Percentiles rank a stretch among this genome's conserved stretches.
Evolutionary conservation across 2,888 invertebrate species (phyloP).

Genomic region (Thysanoteuthis rhombus): DNA sequence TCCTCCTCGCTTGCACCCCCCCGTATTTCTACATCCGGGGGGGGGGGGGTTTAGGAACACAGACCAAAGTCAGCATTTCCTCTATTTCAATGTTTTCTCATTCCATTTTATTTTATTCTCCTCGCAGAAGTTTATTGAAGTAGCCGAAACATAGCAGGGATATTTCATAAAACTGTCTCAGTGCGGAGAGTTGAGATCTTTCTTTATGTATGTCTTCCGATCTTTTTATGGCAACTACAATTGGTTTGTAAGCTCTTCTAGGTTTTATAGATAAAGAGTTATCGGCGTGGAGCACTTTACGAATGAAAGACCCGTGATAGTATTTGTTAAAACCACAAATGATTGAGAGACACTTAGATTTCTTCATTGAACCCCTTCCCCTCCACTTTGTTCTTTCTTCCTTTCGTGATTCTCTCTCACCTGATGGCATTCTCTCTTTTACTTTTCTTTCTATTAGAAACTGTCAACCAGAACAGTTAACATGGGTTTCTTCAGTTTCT

Average conservation of each 20-base stretch:
- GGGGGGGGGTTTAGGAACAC: too few species aligned
- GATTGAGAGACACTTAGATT: background rate
- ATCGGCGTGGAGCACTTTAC: background rate
- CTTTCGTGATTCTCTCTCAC: too few species aligned
- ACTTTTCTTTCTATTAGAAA: too few species aligned
- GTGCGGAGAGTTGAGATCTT: background rate
- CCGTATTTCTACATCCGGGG: too few species aligned
- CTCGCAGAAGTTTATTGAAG: background rate
- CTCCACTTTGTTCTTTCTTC: too few species aligned
- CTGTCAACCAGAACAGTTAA: too few species aligned
- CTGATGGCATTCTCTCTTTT: too few species aligned
- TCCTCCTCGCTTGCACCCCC: too few species aligned
- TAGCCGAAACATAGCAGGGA: background rate
- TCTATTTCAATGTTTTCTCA: too few species aligned
- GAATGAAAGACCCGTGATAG: background rate
- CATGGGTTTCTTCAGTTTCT: too few species aligned
- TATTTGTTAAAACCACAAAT: background rate
- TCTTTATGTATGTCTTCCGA: background rate
- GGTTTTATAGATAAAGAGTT: constrained; percentile 12
- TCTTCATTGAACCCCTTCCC: too few species aligned
- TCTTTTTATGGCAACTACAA: background rate
- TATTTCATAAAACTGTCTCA: background rate
- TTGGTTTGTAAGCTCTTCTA: background rate
- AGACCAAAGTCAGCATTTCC: too few species aligned
- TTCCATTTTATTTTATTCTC: background rate